Conservation (phyloP, 2,888 invertebrate genomes). For the Folsomia candida region DNA sequence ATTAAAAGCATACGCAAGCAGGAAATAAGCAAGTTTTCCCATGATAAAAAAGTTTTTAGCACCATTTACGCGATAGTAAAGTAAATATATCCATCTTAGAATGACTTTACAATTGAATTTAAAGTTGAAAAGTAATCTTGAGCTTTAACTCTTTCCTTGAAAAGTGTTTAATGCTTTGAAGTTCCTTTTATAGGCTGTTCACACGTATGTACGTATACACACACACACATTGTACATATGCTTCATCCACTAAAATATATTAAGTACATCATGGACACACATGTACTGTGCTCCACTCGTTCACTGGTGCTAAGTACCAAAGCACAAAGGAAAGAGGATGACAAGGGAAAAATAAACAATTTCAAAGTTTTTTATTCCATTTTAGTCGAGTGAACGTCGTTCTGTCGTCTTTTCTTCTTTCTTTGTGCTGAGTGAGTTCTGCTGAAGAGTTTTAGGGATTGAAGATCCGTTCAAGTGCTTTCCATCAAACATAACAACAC, state of each 20-base stretch:
- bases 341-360: slow-evolving; percentile 5
- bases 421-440: background rate
- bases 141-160: background rate
- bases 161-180: background rate
- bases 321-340: slow-evolving; percentile 3
- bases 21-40: no score
- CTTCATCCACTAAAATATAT: background rate
- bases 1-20: no score
- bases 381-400: background rate
- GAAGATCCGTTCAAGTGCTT: background rate
- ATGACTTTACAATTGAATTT: background rate
- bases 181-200: background rate
- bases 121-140: background rate
- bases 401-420: background rate
- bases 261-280: background rate
- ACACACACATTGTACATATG: no score
- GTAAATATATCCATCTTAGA: background rate
- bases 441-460: background rate
- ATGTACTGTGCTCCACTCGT: background rate
- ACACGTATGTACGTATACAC: no score
- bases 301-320: background rate
- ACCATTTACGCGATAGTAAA: no score
- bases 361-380: slow-evolving; percentile 6
- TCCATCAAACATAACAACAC: background rate
- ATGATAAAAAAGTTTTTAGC: no score